Conservation (phyloP, 2,113 vertebrate species). For the Crypturellus undulatus region DNA sequence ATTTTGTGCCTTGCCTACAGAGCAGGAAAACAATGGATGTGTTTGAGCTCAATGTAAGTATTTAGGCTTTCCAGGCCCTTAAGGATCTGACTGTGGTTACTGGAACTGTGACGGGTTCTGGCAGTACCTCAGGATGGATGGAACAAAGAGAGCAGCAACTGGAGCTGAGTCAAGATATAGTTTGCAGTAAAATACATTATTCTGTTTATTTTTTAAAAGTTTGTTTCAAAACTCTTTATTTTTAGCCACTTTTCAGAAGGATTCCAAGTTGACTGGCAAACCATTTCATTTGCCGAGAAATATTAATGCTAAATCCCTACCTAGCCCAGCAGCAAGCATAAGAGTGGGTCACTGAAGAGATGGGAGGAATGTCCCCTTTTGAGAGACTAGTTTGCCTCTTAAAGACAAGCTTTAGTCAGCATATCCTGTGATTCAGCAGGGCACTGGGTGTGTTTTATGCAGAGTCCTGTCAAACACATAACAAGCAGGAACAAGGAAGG, state of each 20-base stretch:
- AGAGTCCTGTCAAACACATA: neutral
- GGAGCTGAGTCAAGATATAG: conserved; percentile 37
- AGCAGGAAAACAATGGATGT: neutral
- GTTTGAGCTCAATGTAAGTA: neutral
- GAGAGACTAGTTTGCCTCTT: neutral
- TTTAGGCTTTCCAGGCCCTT: neutral
- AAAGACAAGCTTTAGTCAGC: neutral
- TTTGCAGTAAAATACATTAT: conserved; percentile 7
- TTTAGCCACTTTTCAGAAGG: neutral
- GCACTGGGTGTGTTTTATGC: neutral
- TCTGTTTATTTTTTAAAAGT: conserved; percentile 38
- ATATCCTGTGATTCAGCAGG: neutral
- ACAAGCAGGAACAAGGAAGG: neutral
- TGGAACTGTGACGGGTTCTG: conserved; percentile 22
- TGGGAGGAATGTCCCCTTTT: neutral
- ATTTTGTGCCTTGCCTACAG: neutral
- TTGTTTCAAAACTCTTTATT: neutral
- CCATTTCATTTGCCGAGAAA: accelerated
- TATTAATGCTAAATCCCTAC: accelerated
- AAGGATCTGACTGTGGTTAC: neutral
- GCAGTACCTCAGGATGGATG: conserved; percentile 40
- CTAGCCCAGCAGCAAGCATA: accelerated
- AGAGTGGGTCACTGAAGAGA: neutral
- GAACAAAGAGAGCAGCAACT: conserved; percentile 45
- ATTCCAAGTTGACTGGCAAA: neutral